Evolutionary conservation across 2,113 vertebrate genomes (phyloP), one percentile per base, ranked within the genome.

Genomic region (Ellobius talpinus): DNA sequence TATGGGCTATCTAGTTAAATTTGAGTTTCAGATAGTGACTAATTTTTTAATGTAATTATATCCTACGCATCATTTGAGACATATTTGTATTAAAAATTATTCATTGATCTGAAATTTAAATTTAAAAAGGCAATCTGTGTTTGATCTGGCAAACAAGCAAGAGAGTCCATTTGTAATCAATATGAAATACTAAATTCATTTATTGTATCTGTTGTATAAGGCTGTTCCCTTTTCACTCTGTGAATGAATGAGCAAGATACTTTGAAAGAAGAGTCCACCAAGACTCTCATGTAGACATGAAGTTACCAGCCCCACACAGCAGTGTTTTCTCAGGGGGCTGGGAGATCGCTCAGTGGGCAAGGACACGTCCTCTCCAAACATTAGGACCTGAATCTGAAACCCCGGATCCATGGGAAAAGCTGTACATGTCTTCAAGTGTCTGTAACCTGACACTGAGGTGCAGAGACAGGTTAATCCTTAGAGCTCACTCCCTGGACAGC

Each of bases 61-160:
- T 87, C 36, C 45, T 77, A 77, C 89, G 55, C 88, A 73, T 68
- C 63, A 74, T 87, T 93, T 81, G 76, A 39, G 61, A 36, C 36
- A 68, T 58, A 73, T 8, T 93, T 89, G 39, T 72, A 55, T 50
- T 91, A 85, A 90, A 87, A 90, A 68, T 87, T 95, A 82, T 89
- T 79, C 45, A 19, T 84, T 92, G 88, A 89, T 90, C 24, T 96
- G 86, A 96, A 93, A 91, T 68, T 92, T 52, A 94, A 93, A 92
- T 93, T 93, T 79, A 96, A 76, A 90, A 73, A 91, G 23, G 29
- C 65, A 92, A 42, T 66, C 72, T 96, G 29, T 65, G 76, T 89
- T 96, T 86, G 89, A 93, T 93, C 91, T 95, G 90, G 79, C n/a
- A 91, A 36, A 21, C 58, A 66, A 61, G 77, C 65, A 93, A 70